Evolutionary conservation across 2,888 invertebrate genomes (phyloP), one percentile per base, ranked within the genome.

Genomic region (Eretmocerus hayati): DNA sequence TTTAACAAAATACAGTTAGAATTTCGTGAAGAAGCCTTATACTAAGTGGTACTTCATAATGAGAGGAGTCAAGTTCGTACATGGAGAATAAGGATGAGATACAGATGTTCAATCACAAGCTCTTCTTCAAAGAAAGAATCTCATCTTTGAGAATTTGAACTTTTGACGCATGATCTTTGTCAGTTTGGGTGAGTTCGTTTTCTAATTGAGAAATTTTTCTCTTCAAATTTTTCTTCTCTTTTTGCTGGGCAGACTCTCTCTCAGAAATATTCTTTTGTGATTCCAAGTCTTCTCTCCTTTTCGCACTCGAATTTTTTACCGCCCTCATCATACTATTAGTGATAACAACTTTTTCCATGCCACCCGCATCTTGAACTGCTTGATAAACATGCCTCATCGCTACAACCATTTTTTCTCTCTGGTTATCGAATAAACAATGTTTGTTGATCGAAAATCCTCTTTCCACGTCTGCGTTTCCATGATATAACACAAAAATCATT

Each of bases 371-470:
- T 15, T 39, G 39, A n/a, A 22, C 23, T 13, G n/a, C n/a, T 15
- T 39, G 39, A 22, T 26, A 39, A 15, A 39, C 39, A 23, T 39
- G 23, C 16, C 22, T 23, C n/a, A 22, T 4, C 11, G 39, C 39
- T 18, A 23, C n/a, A 16, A 39, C 8, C 5, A 26, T 23, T 39
- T 21, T 22, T 39, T 39, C 23, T 23, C 26, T 39, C 26, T 39
- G 23, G 19, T 22, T 39, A n/a, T 5, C 23, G 15, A 39, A 39
- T 23, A 39, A 39, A 18, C 39, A 23, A 13, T 39, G 15, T 22
- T 39, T 39, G 26, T 39, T 22, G 5, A 39, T 39, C 11, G 39
- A 39, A 23, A 39, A 39, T 2, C 39, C n/a, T 22, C 39, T 21
- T 39, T 39, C 15, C 26, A 23, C 23, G 22, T 15, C 26, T 15